These are phyloP conservation scores for Thalassophryne amazonica DNA, from an alignment of 2,797 vertebrate genomes.

Conservation along the genomic window DNA sequence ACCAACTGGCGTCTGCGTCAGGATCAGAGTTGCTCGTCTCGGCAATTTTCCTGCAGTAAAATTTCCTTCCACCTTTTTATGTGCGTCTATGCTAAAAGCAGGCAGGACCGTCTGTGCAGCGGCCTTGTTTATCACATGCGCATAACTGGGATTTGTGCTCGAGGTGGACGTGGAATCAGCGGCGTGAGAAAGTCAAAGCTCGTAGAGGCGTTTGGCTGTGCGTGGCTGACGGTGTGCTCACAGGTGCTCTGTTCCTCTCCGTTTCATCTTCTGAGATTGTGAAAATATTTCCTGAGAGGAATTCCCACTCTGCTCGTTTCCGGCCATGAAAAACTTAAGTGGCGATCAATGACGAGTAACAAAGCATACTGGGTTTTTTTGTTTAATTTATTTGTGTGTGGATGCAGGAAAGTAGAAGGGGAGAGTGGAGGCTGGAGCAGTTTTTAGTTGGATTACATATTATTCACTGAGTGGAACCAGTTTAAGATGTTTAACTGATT, in stretches of 20 bases:
- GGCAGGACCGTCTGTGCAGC: neutral
- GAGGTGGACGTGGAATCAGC: constrained; percentile 33
- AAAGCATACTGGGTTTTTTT: constrained; percentile 36
- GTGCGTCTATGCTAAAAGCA: neutral
- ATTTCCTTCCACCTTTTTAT: neutral
- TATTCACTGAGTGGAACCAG: too few species aligned
- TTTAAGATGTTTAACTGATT: too few species aligned
- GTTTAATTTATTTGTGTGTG: constrained; percentile 25
- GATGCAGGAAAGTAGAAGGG: constrained; percentile 11
- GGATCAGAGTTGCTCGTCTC: constrained; percentile 21
- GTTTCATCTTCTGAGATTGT: constrained; percentile 45
- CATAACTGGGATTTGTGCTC: constrained; percentile 4
- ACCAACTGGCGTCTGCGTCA: constrained; percentile 48
- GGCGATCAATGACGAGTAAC: constrained; percentile 35
- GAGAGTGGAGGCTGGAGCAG: constrained; percentile 30
- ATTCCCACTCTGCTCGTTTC: constrained; percentile 41
- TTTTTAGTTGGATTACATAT: too few species aligned
- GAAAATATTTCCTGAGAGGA: constrained; percentile 51
- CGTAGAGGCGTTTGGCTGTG: constrained; percentile 58
- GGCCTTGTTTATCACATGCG: neutral
- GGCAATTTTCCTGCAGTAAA: neutral
- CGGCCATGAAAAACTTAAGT: constrained; percentile 23
- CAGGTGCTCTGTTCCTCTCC: constrained; percentile 49
- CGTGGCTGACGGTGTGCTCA: constrained; percentile 67
- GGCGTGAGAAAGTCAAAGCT: constrained; percentile 52